Base-by-base conservation (phyloP, 2,888 invertebrate species). In the Mimas tiliae region DNA sequence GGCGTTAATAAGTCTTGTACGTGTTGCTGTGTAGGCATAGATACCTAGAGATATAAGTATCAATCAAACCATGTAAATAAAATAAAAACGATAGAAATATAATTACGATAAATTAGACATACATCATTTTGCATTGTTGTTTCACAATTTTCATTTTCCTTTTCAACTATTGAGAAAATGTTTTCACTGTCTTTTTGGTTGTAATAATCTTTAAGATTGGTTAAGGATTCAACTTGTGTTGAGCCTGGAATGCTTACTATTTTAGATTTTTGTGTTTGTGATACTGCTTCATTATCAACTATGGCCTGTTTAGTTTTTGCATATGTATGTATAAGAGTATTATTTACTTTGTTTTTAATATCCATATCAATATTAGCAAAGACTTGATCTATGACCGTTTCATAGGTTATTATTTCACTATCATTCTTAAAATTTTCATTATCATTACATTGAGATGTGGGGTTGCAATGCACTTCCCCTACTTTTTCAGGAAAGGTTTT, bases 321-420 rank as follows among this genome's bases (percentile, higher is more conserved):
- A 51, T 63, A 47, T 12, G n/a, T n/a, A n/a, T n/a, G n/a, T n/a
- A n/a, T n/a, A n/a, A 65, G 47, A 63, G 34, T 66, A 16, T 27
- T 27, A 27, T 52, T 68, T 45, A 66, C 64, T 14, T 55, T 68
- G 34, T 70, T 63, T 72, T 82, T 79, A 65, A 91, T 88, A 68
- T 93, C 92, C 48, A 87, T 87, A 79, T 93, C 89, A 77, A 91
- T 92, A 68, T 79, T 89, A 51, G 89, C 90, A 81, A 91, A 91
- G 9, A 89, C 91, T 77, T 88, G 84, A 19, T 82, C 83, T 83
- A 92, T 89, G 38, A 91, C 77, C 34, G 76, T 77, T 75, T 93
- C 91, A 78, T 92, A 92, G 69, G 85, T 89, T 47, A 85, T 80
- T 50, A 81, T 72, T 71, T 90, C 89, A 81, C 85, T 90, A 42